These are phyloP conservation scores for Polymixis lichenea DNA, from an alignment of 2,888 invertebrate species.

Conservation along the genomic window DNA sequence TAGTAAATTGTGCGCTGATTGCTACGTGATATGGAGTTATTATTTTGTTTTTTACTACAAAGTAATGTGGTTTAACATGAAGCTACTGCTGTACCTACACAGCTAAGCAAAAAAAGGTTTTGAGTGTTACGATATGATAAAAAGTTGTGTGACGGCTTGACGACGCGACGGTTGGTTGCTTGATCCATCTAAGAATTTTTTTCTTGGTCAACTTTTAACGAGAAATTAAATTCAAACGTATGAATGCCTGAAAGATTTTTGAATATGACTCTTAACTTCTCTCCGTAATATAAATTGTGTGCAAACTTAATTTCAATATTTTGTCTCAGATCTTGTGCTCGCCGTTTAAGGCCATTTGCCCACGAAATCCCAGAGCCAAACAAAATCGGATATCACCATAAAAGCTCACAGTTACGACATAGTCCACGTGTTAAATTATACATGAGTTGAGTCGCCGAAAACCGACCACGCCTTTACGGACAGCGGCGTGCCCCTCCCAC, in stretches of 20 bases:
- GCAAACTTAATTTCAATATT: neutral
- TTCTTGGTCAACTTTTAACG: neutral
- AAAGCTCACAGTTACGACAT: constrained; percentile 71
- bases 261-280: neutral
- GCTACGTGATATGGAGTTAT: constrained; percentile 75
- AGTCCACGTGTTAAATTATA: constrained; percentile 77
- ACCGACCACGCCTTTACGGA: constrained; percentile 77
- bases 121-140: constrained; percentile 14
- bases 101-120: constrained; percentile 37
- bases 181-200: constrained; percentile 2
- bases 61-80: constrained; percentile 59
- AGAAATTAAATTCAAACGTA: neutral
- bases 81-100: constrained; percentile 50
- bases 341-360: constrained; percentile 24
- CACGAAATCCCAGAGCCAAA: constrained; percentile 54
- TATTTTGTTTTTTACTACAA: constrained; percentile 64
- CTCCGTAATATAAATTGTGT: neutral
- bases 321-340: neutral
- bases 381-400: constrained; percentile 65
- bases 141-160: constrained; percentile 8
- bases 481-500: constrained; percentile 81
- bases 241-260: neutral
- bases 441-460: constrained; percentile 79
- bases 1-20: constrained; percentile 80
- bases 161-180: neutral